Conservation (phyloP, 2,797 vertebrate genomes). For the Nannoperca obscura region DNA sequence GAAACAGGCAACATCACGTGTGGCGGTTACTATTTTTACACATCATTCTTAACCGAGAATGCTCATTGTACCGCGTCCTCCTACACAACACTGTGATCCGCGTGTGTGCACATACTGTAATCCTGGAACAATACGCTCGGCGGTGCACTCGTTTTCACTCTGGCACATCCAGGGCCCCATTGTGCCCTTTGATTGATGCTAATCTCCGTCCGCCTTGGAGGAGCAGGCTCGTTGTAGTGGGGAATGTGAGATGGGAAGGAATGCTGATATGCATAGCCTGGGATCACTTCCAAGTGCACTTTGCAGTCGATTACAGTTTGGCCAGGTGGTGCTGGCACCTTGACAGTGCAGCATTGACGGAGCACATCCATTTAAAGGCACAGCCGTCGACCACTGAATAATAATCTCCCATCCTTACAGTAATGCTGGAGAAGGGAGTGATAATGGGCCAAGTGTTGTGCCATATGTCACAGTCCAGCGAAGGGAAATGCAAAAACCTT, state of each 20-base stretch:
- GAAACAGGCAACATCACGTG: conserved; percentile 59
- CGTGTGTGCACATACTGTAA: conserved; percentile 63
- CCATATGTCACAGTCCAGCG: conserved; percentile 60
- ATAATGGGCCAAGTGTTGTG: conserved; percentile 46
- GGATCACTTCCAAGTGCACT: conserved; percentile 79
- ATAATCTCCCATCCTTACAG: conserved; percentile 56
- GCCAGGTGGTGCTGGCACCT: conserved; percentile 80
- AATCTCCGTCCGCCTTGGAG: conserved; percentile 71
- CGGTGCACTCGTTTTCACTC: conserved; percentile 49
- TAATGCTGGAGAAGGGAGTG: conserved; percentile 42
- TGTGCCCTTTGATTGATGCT: conserved; percentile 72
- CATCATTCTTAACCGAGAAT: conserved; percentile 32
- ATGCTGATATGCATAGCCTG: conserved; percentile 67
- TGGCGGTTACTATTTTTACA: conserved; percentile 74
- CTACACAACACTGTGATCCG: conserved; percentile 62
- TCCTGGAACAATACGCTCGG: conserved; percentile 69
- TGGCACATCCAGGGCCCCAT: conserved; percentile 58
- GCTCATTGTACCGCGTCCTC: conserved; percentile 64
- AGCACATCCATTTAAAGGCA: conserved; percentile 78
- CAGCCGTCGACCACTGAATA: conserved; percentile 55
- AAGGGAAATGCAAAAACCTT: conserved; percentile 43
- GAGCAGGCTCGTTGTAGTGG: conserved; percentile 56
- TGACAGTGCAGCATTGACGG: conserved; percentile 70
- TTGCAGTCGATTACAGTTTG: conserved; percentile 83
- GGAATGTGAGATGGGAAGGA: conserved; percentile 66